Conservation (phyloP, 2,888 invertebrate species). For the Sarcophaga carnaria region DNA sequence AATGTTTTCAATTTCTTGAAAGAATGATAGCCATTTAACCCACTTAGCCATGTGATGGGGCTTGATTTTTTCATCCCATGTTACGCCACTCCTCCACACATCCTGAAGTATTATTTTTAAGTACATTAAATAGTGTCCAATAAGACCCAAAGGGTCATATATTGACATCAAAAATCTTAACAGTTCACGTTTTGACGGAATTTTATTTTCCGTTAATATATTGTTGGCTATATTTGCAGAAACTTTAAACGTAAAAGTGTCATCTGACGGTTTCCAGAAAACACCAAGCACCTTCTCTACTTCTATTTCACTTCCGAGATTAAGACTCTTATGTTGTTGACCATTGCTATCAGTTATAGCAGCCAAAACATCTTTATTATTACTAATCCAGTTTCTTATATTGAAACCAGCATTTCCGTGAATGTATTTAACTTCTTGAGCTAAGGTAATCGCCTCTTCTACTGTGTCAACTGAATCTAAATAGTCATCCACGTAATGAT, state of each 20-base stretch:
- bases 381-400: slow-evolving; percentile 39
- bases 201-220: too few relatives aligned
- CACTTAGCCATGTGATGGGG: slow-evolving; percentile 27
- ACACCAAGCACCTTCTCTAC: slow-evolving; percentile 46
- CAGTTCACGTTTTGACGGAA: too few relatives aligned
- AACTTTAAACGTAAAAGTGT: too few relatives aligned
- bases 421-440: slow-evolving; percentile 37
- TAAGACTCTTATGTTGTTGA: slow-evolving; percentile 20
- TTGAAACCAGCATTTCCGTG: slow-evolving; percentile 39
- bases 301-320: slow-evolving; percentile 32
- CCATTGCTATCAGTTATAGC: background rate
- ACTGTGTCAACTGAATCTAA: slow-evolving; percentile 44
- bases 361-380: slow-evolving; percentile 24
- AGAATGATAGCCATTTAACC: slow-evolving; percentile 40
- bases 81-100: slow-evolving; percentile 35
- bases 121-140: slow-evolving; percentile 41
- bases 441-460: slow-evolving; percentile 35
- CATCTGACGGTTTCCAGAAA: slow-evolving; percentile 60
- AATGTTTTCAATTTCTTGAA: slow-evolving; percentile 39
- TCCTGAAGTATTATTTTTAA: slow-evolving; percentile 39
- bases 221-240: too few relatives aligned
- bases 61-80: slow-evolving; percentile 42
- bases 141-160: slow-evolving; percentile 47
- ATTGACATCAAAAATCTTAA: slow-evolving; percentile 59
- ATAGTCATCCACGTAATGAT: slow-evolving; percentile 48